Evolutionary conservation across 53 echinoderm and acorn worm species (phyloP).

Genomic region (Glandiceps talaboti): DNA sequence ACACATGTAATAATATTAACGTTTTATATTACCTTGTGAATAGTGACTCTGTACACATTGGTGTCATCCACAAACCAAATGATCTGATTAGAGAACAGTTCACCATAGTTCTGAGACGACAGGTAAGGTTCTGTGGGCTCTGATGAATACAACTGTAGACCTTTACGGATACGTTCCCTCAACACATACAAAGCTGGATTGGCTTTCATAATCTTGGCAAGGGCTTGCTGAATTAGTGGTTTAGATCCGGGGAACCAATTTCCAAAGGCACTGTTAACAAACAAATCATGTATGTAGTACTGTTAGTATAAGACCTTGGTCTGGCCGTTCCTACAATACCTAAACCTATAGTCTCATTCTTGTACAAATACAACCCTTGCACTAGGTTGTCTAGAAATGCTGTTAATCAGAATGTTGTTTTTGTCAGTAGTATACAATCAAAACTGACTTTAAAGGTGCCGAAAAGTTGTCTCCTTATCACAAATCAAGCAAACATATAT

Average conservation of each 20-base stretch:
- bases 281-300: too few species aligned
- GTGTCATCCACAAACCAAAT: constrained; percentile 99
- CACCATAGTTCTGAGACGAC: constrained; percentile 98
- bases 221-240: constrained; percentile 96
- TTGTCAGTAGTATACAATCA: too few species aligned
- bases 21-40: constrained; percentile 83
- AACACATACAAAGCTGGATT: constrained; percentile 93
- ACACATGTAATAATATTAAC: too few species aligned
- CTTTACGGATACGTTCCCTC: constrained; percentile 93
- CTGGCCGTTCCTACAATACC: too few species aligned
- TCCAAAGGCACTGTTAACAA: constrained; percentile 95
- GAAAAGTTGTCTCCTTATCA: too few species aligned
- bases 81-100: constrained; percentile 99
- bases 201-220: constrained; percentile 99
- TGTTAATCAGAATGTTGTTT: too few species aligned
- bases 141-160: constrained; percentile 96
- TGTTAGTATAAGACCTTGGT: too few species aligned
- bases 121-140: constrained; percentile 98
- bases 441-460: too few species aligned
- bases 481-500: too few species aligned
- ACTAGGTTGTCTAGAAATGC: too few species aligned
- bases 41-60: constrained; percentile 97
- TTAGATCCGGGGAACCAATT: constrained; percentile 99
- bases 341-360: too few species aligned
- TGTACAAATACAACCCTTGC: too few species aligned